A percentile compares a stretch with the other conserved stretches of the same genome.
phyloP scores from a whole-genome alignment of 2,888 invertebrate genomes.

The Meandrusa payeni region DNA sequence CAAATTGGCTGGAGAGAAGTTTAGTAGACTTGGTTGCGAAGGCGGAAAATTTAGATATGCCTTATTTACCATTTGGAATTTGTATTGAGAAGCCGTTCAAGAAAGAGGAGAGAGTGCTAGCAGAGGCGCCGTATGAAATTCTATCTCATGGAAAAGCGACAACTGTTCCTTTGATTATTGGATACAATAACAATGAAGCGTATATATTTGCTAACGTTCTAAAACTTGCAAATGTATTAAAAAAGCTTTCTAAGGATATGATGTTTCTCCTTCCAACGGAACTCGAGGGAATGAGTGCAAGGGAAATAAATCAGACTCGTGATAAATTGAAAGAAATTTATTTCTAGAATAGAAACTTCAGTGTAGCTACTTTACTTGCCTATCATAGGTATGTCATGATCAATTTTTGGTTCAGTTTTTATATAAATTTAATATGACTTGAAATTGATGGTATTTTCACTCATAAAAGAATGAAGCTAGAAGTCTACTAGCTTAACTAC shows the following conservation, averaged over 20 bases:
- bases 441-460: too few relatives aligned
- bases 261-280: conserved; percentile 56
- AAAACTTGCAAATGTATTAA: conserved; percentile 38
- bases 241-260: conserved; percentile 37
- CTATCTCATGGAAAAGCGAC: conserved; percentile 40
- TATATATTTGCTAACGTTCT: conserved; percentile 58
- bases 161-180: conserved; percentile 58
- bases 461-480: too few relatives aligned
- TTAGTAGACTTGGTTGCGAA: conserved; percentile 42
- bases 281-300: conserved; percentile 46
- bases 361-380: conserved; percentile 44
- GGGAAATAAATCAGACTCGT: conserved; percentile 44
- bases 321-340: conserved; percentile 53
- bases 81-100: conserved; percentile 55
- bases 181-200: conserved; percentile 63
- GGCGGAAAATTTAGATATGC: conserved; percentile 42
- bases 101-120: conserved; percentile 51
- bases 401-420: too few relatives aligned
- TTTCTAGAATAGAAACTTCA: conserved; percentile 46
- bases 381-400: conserved; percentile 53
- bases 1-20: conserved; percentile 36
- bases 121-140: conserved; percentile 50
- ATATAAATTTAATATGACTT: too few relatives aligned
- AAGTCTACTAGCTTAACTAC: too few relatives aligned
- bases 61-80: conserved; percentile 63